Base-by-base conservation (phyloP, 2,888 invertebrate genomes). In the Hirudinaria manillensis region DNA sequence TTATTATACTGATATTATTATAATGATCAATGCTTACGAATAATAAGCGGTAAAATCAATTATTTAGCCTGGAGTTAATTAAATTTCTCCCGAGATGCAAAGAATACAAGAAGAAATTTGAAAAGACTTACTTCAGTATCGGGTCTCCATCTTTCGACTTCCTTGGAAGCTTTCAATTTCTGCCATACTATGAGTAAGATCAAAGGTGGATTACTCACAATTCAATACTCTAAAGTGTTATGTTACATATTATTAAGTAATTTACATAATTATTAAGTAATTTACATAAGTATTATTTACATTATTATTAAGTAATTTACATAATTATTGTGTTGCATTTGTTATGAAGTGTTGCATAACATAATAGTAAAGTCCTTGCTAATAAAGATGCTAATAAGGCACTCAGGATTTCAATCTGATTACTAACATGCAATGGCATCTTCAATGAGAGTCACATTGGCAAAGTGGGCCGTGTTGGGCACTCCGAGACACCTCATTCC, bases 391-490 rank as follows among this genome's bases (percentile, higher is more conserved):
- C 16, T 10, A 45, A 10, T 45, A 10, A 10, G 1, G 45, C 45
- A 16, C 13, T 16, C 1, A 45, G 45, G 16, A 16, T 36, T 45
- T 16, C 1, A 61, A 61, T 61, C 1, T 27, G n/a, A 6, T 10
- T 27, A 89, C 91, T 89, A 87, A 92, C 92, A 87, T 56, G 94
- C 93, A 71, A 98, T 89, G 0, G 98, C 98, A 85, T 98, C 98
- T 85, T 97, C 97, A 81, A 98, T 98, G 84, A 95, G 94, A 0
- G 98, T 99, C 55, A 99, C 98, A 85, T 99, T 99, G 0, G 99
- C 98, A 87, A 99, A 99, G 87, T 99, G 99, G 0, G 99, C 98
- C 0, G 99, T 99, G 86, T 99, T 99, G 0, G 99, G 99, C 80
- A 99, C 99, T 7, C 98, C 98, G 24, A 99, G 89, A 84, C 99